Base-by-base conservation (phyloP, 1,140 invertebrate genomes). In the Augochlora pura region DNA sequence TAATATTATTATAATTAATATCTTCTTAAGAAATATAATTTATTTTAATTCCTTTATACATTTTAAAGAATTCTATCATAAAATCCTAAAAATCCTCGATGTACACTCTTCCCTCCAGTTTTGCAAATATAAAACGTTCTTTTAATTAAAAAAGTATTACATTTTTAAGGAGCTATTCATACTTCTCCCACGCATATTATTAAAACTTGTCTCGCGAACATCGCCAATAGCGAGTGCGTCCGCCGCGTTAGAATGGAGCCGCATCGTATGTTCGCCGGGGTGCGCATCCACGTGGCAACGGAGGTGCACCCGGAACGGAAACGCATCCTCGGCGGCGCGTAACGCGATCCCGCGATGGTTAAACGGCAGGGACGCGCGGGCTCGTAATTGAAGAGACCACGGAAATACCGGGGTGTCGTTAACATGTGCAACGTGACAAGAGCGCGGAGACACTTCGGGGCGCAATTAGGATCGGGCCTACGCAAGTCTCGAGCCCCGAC, bases 391-490 rank as follows among this genome's bases (percentile, higher is more conserved):
- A 49, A 27, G 59, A 46, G 59, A 32, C 23, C 39, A 14, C 38
- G 69, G 54, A 59, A 27, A 4, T 39, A 32, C 25, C 57, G 18
- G 5, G 70, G 38, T n/a, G 59, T 63, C 70, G 59, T 63, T 49
- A 62, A 59, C 59, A 46, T 38, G 71, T 62, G n/a, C 25, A 42
- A 63, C 59, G 59, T 32, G 23, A 27, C 23, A 23, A 27, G 59
- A 62, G 25, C 23, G 59, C 59, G 59, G 25, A 27, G 59, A 32
- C 60, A 32, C 27, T 32, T 49, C 71, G 57, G 10, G 54, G 70
- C 25, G 71, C 71, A 73, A 73, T 73, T 63, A 73, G 71, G 59
- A 63, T 49, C 25, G 21, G 32, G 59, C 59, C 71, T 73, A 73
- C 59, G 59, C 70, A 63, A 25, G 25, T 46, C 25, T n/a, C 32